Base-by-base conservation (phyloP, 92 coral and sea anemone genomes). In the Palythoa caribaeorum region DNA sequence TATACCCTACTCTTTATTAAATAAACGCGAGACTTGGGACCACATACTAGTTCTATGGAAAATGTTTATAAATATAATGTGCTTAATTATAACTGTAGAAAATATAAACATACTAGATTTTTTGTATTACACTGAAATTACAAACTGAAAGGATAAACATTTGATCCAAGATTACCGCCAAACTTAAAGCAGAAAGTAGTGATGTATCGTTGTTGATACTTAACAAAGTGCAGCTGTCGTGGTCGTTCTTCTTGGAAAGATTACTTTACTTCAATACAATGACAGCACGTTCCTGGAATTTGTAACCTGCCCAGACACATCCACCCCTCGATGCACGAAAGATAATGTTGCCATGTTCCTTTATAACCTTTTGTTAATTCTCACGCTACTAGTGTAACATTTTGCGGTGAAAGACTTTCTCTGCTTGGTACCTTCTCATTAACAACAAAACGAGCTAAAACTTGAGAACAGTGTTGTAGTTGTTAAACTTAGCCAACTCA, bases 251-350 rank as follows among this genome's bases (percentile, higher is more conserved):
- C 83, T 39, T 70, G 55, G 76, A 20, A 28, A 47, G 2, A 60
- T 66, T 81, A 69, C 66, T 79, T 79, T 12, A 62, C 53, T 60
- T 48, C 20, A 28, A 52, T 20, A 21, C 48, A 48, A 38, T 81
- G 86, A 81, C 86, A 65, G 40, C 76, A 81, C 73, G 19, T 10
- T 47, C 60, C 15, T 63, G 76, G 75, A 48, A 81, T 81, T 66
- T 47, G 9, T 36, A 66, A 81, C 86, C 86, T 81, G 86, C 35
- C 19, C 13, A 35, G 35, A 19, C 48, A 68, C 1, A 65, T 47
- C 16, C 86, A n/a, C 10, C 28, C 60, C 63, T 14, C n/a, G 71
- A 14, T n/a, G 76, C 76, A 66, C 76, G 14, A 5, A 81, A 81
- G 19, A 40, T 59, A 1, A n/a, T 39, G 59, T 3, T 38, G 5